phyloP scores from a whole-genome alignment of 2,113 vertebrate genomes.

The Cottus gobio region DNA sequence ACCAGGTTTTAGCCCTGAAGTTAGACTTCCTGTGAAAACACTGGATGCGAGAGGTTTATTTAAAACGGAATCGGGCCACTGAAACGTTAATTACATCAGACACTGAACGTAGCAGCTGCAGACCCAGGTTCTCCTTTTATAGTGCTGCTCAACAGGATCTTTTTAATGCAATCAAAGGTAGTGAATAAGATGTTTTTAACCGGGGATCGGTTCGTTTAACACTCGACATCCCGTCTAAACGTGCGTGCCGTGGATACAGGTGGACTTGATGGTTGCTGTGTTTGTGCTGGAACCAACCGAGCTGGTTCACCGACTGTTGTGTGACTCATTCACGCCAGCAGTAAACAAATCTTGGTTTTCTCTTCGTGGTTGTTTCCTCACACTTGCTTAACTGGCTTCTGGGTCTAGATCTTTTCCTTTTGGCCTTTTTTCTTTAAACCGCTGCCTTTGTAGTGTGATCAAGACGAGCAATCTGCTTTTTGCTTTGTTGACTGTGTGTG shows the following conservation, averaged over 20 bases:
- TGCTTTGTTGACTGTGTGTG: neutral
- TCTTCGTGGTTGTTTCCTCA: neutral
- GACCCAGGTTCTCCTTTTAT: slow-evolving; percentile 2
- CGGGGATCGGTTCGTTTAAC: neutral
- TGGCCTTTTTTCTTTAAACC: slow-evolving; percentile 19
- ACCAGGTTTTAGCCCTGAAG: slow-evolving; percentile 27
- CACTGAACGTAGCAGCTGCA: neutral
- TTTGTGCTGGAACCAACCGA: neutral
- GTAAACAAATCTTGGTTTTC: neutral
- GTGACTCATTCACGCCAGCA: neutral
- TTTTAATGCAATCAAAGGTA: slow-evolving; percentile 1
- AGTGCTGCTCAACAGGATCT: slow-evolving; percentile 5
- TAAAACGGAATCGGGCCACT: slow-evolving; percentile 8
- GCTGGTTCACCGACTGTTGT: neutral
- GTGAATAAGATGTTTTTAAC: neutral
- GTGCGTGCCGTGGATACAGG: slow-evolving; percentile 3
- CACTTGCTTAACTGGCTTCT: neutral
- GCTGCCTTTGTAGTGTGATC: slow-evolving; percentile 34
- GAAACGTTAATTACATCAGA: neutral
- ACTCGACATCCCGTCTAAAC: neutral
- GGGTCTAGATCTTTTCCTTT: slow-evolving; percentile 6
- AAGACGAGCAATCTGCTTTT: neutral
- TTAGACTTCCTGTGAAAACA: slow-evolving; percentile 8
- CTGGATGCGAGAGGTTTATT: slow-evolving; percentile 4
- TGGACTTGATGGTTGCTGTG: neutral